Evolutionary conservation across 2,797 vertebrate species (phyloP).

Genomic region (Acanthis flammea): DNA sequence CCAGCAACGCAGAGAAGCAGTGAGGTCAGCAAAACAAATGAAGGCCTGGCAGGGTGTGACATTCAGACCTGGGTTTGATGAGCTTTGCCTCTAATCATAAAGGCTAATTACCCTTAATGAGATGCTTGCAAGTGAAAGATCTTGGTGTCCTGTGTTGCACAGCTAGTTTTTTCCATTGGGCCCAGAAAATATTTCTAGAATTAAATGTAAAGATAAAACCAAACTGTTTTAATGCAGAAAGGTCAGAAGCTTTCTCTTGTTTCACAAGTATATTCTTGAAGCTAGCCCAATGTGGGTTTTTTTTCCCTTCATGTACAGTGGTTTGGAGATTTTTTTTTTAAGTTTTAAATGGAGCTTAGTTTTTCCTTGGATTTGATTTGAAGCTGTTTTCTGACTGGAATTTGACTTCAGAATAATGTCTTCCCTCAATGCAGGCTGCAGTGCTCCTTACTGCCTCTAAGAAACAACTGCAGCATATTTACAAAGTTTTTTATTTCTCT

Average conservation of each 20-base stretch:
- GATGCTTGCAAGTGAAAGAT: background rate
- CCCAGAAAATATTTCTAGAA: background rate
- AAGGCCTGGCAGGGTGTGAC: background rate
- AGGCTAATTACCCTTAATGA: background rate
- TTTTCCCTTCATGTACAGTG: background rate
- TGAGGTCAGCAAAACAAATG: background rate
- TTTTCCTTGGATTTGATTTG: background rate
- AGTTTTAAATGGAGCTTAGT: background rate
- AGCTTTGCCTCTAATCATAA: background rate
- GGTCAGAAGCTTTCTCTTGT: background rate
- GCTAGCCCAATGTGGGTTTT: rapidly evolving
- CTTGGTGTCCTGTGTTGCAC: background rate
- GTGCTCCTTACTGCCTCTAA: background rate
- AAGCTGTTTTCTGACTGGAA: background rate
- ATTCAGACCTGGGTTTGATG: background rate
- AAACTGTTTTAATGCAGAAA: background rate
- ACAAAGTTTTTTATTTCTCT: background rate
- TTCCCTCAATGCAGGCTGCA: background rate
- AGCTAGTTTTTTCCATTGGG: background rate
- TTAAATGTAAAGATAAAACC: background rate
- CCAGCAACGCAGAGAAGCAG: rapidly evolving
- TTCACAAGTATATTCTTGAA: background rate
- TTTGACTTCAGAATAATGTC: background rate
- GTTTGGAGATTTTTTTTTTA: background rate
- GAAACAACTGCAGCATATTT: background rate